phyloP scores from a whole-genome alignment of 2,888 invertebrate genomes.

The Thecocarcelia acutangulata region DNA sequence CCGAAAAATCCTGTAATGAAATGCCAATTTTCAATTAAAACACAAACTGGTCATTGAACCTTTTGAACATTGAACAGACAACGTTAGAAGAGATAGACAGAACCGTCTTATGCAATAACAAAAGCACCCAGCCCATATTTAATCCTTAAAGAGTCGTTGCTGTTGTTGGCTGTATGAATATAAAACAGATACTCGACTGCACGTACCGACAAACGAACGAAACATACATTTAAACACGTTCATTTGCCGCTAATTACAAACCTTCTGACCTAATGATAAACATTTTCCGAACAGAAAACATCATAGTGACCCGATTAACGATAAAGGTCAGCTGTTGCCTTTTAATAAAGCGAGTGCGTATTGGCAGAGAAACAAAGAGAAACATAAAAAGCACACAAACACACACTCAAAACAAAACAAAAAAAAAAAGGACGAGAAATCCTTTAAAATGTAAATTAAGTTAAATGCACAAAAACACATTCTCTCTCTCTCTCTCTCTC shows the following conservation, averaged over 20 bases:
- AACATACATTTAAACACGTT: constrained; percentile 56
- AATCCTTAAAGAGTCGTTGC: constrained; percentile 41
- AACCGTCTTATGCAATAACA: background rate
- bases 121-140: constrained; percentile 32
- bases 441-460: constrained; percentile 69
- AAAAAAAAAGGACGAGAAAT: constrained; percentile 49
- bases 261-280: constrained; percentile 69
- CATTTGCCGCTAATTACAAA: constrained; percentile 68
- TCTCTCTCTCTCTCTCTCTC: constrained; percentile 8
- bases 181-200: constrained; percentile 29
- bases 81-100: constrained; percentile 25
- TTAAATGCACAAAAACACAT: constrained; percentile 47
- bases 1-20: constrained; percentile 32
- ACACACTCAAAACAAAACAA: too few species aligned
- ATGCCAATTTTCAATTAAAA: constrained; percentile 62
- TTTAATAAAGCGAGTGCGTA: constrained; percentile 39
- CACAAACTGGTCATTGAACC: constrained; percentile 63
- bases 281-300: constrained; percentile 46
- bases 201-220: constrained; percentile 24
- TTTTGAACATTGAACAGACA: constrained; percentile 56
- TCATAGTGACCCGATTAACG: constrained; percentile 61
- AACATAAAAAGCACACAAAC: background rate
- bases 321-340: constrained; percentile 68
- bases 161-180: background rate
- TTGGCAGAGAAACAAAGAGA: background rate